Evolutionary conservation across 2,888 invertebrate species (phyloP).

Genomic region (Aquatica leii): DNA sequence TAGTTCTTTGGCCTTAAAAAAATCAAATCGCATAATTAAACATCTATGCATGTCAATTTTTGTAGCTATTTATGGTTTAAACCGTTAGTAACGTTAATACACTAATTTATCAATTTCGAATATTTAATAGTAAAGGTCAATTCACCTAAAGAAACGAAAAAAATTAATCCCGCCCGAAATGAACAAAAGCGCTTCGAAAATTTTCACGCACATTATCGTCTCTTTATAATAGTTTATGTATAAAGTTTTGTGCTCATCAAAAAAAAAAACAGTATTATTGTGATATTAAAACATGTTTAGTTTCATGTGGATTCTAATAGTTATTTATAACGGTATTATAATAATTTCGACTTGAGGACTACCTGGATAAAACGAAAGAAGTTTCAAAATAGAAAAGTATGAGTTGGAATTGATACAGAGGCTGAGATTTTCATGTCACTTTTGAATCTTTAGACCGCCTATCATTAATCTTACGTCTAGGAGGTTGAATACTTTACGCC

Average conservation of each 20-base stretch:
- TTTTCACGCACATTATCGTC: not conserved
- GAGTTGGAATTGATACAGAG: slow-evolving; percentile 58
- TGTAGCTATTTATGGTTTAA: too few species aligned
- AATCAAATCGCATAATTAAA: too few species aligned
- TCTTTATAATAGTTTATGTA: not conserved
- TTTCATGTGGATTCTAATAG: slow-evolving; percentile 6
- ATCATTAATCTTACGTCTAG: slow-evolving; percentile 60
- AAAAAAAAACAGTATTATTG: not conserved
- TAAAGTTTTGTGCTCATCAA: not conserved
- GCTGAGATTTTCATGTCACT: slow-evolving; percentile 63
- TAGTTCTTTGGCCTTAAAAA: too few species aligned
- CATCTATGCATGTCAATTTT: too few species aligned
- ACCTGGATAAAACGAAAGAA: slow-evolving; percentile 47
- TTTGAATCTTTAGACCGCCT: slow-evolving; percentile 60
- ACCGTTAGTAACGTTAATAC: too few species aligned
- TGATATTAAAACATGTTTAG: not conserved
- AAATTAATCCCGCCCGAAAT: not conserved
- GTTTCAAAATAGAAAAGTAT: slow-evolving; percentile 56
- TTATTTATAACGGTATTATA: slow-evolving; percentile 7
- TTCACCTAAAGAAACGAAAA: too few species aligned
- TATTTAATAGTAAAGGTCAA: too few species aligned
- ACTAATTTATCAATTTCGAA: slow-evolving; percentile 7
- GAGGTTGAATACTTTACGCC: slow-evolving; percentile 41
- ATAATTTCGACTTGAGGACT: slow-evolving; percentile 17
- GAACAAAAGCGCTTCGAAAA: not conserved